Conservation (phyloP, 2,888 invertebrate genomes). For the Bhutanitis thaidina region DNA sequence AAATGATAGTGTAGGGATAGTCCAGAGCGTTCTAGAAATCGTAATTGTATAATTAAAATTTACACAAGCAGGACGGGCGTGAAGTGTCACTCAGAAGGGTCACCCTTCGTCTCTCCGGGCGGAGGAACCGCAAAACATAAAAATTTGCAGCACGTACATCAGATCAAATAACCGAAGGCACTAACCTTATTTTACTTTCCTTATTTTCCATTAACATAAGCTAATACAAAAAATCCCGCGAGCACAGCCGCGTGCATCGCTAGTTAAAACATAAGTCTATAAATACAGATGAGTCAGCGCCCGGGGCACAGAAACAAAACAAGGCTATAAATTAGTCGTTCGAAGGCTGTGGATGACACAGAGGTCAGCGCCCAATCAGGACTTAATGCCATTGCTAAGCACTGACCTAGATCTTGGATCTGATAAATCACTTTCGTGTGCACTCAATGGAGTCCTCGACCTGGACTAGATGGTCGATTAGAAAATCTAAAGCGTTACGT, state of each 20-base stretch:
- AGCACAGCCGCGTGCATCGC: background rate
- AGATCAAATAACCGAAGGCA: no score
- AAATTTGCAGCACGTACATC: no score
- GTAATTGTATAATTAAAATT: no score
- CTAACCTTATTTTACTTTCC: no score
- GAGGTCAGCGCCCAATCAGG: background rate
- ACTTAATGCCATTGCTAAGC: background rate
- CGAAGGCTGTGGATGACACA: background rate
- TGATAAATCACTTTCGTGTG: background rate
- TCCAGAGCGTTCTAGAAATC: no score
- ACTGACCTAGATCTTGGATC: slow-evolving; percentile 5
- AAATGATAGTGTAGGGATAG: no score
- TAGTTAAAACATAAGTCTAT: background rate
- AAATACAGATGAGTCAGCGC: slow-evolving; percentile 1
- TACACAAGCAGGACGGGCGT: no score
- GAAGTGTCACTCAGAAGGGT: no score
- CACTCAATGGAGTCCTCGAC: background rate
- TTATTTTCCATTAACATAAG: no score
- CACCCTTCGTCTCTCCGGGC: no score
- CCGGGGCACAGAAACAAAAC: background rate
- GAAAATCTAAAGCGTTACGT: background rate
- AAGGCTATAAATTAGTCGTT: slow-evolving; percentile 2
- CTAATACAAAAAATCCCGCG: background rate
- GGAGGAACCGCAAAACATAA: no score
- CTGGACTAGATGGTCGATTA: background rate